phyloP scores from a whole-genome alignment of 2,888 invertebrate species.

The Agrochola litura region DNA sequence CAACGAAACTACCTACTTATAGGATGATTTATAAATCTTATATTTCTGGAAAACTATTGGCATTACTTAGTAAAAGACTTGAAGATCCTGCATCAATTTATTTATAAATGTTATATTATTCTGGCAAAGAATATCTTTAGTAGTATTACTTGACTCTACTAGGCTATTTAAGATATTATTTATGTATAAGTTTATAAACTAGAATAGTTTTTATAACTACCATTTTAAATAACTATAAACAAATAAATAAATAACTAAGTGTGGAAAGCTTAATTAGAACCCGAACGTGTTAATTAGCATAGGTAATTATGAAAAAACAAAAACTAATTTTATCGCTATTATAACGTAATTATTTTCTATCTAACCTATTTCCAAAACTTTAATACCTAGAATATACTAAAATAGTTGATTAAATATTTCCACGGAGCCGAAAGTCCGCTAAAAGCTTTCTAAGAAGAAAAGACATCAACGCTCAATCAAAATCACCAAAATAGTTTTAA shows the following conservation, averaged over 20 bases:
- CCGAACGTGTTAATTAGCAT: not conserved
- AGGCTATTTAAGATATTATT: no score
- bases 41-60: not conserved
- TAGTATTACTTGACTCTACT: not conserved
- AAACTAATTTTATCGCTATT: no score
- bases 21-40: no score
- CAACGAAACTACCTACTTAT: no score
- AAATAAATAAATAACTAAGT: no score
- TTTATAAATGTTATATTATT: not conserved
- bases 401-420: not conserved
- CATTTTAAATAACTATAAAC: no score
- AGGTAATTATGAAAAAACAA: not conserved
- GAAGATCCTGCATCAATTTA: not conserved
- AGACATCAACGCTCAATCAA: slow-evolving; percentile 74
- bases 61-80: not conserved
- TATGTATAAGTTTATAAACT: not conserved
- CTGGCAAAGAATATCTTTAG: no score
- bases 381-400: not conserved
- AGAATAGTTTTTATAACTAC: not conserved
- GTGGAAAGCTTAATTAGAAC: no score
- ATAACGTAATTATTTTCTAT: not conserved
- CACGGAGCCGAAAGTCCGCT: not conserved
- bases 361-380: not conserved
- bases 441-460: slow-evolving; percentile 62
- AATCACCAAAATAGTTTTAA: slow-evolving; percentile 7